Base-by-base conservation (phyloP, 2,113 vertebrate genomes). In the Tachuris rubrigastra region DNA sequence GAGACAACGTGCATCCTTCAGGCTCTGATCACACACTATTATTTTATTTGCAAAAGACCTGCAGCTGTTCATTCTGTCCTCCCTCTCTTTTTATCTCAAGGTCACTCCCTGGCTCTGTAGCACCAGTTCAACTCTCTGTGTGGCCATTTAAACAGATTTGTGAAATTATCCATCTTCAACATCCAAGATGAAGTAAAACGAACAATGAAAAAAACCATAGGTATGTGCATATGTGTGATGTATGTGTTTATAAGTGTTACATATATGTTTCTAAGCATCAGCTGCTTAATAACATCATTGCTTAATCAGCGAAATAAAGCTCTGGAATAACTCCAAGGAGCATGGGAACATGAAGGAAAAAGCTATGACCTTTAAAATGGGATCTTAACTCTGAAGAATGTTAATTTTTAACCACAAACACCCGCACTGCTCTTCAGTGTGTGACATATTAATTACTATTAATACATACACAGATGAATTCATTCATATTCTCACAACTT, bases 11-110 rank as follows among this genome's bases (percentile, higher is more conserved):
- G 19, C 78, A 73, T 72, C 21, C 60, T 60, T 44, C 62, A 69
- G 33, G 28, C 53, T 85, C 71, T 93, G 74, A 73, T 80, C n/a
- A 49, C 6, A 18, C 44, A 79, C 37, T 75, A 35, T 39, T 67
- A 74, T 44, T 87, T 85, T 73, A 84, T 85, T 88, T 90, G 62
- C 41, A 65, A 75, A 94, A 76, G 66, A 73, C 49, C n/a, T 93
- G 75, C 82, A 95, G 79, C 85, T 95, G 88, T 46, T 94, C 41
- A 49, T 85, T 85, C n/a, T 46, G 76, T 56, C 78, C 31, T 87
- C 24, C 12, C 19, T 67, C 8, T 58, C 33, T 65, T 67, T 87
- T 71, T 76, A n/a, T 63, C 59, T 46, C n/a, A 62, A 37, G 71
- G 82, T 91, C 53, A 58, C 31, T 47, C 41, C 41, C 53, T 53